Evolutionary conservation across 2,113 vertebrate species (phyloP).

Genomic region (Ursus arctos): DNA sequence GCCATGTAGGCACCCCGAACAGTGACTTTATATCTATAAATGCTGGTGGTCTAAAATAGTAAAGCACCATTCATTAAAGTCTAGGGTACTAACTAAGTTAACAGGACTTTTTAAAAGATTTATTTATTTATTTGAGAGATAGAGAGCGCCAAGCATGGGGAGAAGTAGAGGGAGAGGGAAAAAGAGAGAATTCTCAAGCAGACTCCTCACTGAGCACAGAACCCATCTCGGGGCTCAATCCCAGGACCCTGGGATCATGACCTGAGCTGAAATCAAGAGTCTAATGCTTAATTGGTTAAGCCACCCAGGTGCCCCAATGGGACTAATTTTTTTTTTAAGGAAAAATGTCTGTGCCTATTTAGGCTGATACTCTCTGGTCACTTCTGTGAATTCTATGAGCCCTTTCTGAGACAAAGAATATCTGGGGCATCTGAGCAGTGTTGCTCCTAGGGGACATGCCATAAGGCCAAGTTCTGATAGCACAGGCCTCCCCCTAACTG

Average conservation of each 20-base stretch:
- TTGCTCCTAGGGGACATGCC: rapidly evolving
- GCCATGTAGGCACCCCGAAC: background rate
- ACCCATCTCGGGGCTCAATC: background rate
- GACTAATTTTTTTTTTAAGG: background rate
- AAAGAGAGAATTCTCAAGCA: background rate
- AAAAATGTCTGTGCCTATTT: background rate
- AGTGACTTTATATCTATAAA: background rate
- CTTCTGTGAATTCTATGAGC: background rate
- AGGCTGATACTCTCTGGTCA: background rate
- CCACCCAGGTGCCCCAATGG: background rate
- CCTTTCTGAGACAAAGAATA: background rate
- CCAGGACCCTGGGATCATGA: background rate
- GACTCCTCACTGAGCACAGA: background rate
- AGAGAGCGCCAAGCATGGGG: background rate
- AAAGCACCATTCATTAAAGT: background rate
- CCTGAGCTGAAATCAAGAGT: background rate
- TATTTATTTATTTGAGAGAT: background rate
- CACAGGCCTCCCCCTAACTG: rapidly evolving
- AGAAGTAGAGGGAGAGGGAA: background rate
- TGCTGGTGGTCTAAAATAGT: background rate
- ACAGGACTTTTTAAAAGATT: background rate
- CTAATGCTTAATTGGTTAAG: background rate
- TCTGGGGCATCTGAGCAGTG: background rate
- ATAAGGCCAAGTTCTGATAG: background rate
- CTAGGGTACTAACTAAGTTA: background rate